A percentile compares a stretch with the other conserved stretches of the same genome.
These are phyloP conservation scores for Cercopithecus diana DNA, from an alignment of 2,797 vertebrate genomes.

Conservation along the genomic window DNA sequence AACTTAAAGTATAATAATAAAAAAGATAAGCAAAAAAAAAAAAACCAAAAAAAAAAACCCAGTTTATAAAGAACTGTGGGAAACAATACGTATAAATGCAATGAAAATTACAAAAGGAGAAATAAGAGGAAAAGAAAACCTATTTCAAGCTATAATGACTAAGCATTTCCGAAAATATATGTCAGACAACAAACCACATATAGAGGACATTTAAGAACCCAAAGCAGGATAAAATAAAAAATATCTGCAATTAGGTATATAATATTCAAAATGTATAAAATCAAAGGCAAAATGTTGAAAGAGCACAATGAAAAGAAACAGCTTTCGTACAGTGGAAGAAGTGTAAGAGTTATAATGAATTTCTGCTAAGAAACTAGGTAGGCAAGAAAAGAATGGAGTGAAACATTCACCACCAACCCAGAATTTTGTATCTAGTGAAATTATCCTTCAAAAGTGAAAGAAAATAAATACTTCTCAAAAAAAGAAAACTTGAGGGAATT, in stretches of 20 bases:
- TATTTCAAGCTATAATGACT: background rate
- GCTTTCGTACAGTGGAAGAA: background rate
- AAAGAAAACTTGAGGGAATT: background rate
- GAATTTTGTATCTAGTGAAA: background rate
- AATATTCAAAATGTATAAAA: background rate
- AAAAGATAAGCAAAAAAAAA: too few species aligned
- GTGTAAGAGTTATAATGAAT: background rate
- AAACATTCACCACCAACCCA: background rate
- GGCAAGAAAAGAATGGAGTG: background rate
- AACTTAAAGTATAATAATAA: too few species aligned
- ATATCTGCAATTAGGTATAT: background rate
- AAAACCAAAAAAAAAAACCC: rapidly evolving
- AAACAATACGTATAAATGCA: background rate
- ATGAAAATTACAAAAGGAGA: background rate
- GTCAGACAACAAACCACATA: background rate
- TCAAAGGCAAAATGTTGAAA: background rate
- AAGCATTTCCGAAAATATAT: background rate
- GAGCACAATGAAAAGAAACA: background rate
- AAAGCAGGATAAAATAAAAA: background rate
- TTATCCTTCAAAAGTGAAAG: background rate
- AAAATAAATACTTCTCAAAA: background rate
- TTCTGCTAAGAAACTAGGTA: background rate
- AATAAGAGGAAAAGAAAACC: background rate
- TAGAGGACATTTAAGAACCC: background rate
- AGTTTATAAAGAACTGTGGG: background rate